Base-by-base conservation (phyloP, 1,140 invertebrate genomes). In the Zophobas morio region DNA sequence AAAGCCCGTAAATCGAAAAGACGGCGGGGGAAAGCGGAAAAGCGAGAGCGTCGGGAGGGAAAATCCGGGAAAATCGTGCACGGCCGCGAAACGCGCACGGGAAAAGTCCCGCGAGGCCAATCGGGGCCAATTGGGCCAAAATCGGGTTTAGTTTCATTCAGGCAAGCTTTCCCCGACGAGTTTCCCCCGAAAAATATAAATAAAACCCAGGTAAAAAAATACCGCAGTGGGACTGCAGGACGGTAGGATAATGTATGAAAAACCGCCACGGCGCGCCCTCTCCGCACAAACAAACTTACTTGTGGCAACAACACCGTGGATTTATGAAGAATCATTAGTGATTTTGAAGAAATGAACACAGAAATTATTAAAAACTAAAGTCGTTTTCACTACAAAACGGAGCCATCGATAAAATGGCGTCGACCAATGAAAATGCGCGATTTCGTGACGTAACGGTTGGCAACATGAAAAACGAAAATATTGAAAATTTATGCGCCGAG, bases 341-440 rank as follows among this genome's bases (percentile, higher is more conserved):
- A 81, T 73, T 82, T 71, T 80, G 70, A 51, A 78, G 72, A 80
- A 80, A 81, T 75, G 74, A 83, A 82, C 70, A 74, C 77, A 78
- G 66, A 80, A 78, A 78, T 53, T 74, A 70, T 78, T 78, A 77
- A 81, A 83, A 83, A 82, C 79, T 80, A 82, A 81, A 70, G 70
- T 70, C 78, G 78, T 80, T 79, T 81, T 77, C 74, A 73, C 80
- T 83, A 82, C 79, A 82, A 79, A 81, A 83, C 82, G 80, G 72
- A 81, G 81, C 80, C 80, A 78, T 81, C 81, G 80, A 83, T 83
- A 83, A 83, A 80, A 83, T 83, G 82, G 82, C 82, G 82, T 77
- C 82, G 66, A 73, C 82, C 82, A 83, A 83, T 83, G 76, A 78
- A 56, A 77, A 74, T 73, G 36, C 77, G 73, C 37, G 42, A 76